Percentiles rank a stretch among this genome's conserved stretches.
Conservation (phyloP, 2,113 vertebrate genomes). For the Eonycteris spelaea region DNA sequence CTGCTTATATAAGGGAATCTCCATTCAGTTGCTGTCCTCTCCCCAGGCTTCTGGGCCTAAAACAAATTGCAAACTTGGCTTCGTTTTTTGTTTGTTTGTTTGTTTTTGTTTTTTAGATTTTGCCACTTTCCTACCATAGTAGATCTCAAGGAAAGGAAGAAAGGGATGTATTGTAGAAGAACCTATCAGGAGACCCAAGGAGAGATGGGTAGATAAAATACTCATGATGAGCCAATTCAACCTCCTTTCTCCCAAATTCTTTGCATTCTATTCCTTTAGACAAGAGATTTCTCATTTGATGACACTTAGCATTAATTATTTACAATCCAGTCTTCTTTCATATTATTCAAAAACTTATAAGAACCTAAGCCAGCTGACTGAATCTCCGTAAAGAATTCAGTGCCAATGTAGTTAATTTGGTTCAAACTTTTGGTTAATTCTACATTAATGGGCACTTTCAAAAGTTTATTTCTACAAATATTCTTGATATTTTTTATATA, state of each 20-base stretch:
- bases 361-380: not conserved
- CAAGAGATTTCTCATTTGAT: not conserved
- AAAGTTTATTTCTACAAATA: not conserved
- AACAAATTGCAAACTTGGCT: not conserved
- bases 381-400: not conserved
- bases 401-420: not conserved
- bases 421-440: not conserved
- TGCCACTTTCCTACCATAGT: not conserved
- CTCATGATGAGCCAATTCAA: not conserved
- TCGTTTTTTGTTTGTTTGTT: not conserved
- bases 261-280: not conserved
- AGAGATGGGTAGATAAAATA: not conserved
- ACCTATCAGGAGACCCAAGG: not conserved
- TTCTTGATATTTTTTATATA: not conserved
- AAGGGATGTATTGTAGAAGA: not conserved
- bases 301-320: not conserved
- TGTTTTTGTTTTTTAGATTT: not conserved
- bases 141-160: not conserved
- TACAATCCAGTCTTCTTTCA: not conserved
- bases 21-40: not conserved
- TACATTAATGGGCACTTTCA: not conserved
- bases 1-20: not conserved
- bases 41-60: not conserved
- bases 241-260: not conserved
- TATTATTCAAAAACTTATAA: not conserved